phyloP scores from a whole-genome alignment of 1,140 invertebrate genomes.

The Palaemon carinicauda region DNA sequence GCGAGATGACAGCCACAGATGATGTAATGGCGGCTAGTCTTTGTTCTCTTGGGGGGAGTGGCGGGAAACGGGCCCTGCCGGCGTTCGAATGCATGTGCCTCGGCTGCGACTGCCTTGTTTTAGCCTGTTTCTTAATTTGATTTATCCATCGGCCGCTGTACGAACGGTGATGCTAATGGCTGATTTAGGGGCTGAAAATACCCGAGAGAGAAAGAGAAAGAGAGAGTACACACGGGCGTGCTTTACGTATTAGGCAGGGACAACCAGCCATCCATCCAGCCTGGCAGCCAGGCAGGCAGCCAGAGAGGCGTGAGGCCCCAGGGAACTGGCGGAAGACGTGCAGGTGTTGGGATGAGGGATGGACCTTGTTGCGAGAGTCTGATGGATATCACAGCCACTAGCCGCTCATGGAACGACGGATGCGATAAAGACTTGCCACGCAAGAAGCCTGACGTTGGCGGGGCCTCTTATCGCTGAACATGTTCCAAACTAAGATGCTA shows the following conservation, averaged over 20 bases:
- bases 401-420: constrained; percentile 29
- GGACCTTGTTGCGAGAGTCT: constrained; percentile 40
- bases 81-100: constrained; percentile 51
- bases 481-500: constrained; percentile 51
- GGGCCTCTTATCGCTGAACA: constrained; percentile 5
- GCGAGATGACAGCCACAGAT: constrained; percentile 54
- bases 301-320: background rate
- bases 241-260: background rate
- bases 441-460: constrained; percentile 18
- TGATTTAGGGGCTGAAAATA: constrained; percentile 29
- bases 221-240: background rate
- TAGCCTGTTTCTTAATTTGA: constrained; percentile 34
- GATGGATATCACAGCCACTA: constrained; percentile 46
- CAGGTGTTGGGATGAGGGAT: constrained; percentile 40
- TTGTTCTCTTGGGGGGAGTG: constrained; percentile 54
- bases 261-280: too few relatives aligned
- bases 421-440: constrained; percentile 33
- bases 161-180: constrained; percentile 36
- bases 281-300: too few relatives aligned
- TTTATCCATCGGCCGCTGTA: constrained; percentile 17
- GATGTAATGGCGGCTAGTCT: constrained; percentile 52
- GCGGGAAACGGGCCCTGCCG: constrained; percentile 46
- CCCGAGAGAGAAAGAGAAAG: too few relatives aligned
- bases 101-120: constrained; percentile 37
- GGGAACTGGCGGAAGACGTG: background rate